These are phyloP conservation scores for Portevinia maculata DNA, from an alignment of 2,888 invertebrate species.

Conservation along the genomic window DNA sequence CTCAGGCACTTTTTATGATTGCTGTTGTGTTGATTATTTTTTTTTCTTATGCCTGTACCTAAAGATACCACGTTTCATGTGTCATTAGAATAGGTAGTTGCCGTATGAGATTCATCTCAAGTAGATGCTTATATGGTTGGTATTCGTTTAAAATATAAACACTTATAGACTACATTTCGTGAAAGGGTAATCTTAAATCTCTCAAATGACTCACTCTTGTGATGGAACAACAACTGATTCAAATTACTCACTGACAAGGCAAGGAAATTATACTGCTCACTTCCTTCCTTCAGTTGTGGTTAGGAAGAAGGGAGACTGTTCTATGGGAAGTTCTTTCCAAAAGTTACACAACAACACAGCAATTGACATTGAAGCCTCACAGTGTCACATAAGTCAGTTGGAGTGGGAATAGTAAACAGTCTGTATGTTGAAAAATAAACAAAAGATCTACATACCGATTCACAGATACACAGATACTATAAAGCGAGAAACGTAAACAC, in stretches of 20 bases:
- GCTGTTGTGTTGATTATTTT: conserved; percentile 32
- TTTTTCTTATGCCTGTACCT: not conserved
- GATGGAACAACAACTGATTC: conserved; percentile 12
- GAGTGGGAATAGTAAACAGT: conserved; percentile 7
- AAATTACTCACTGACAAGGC: conserved; percentile 26
- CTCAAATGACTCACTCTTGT: conserved; percentile 38
- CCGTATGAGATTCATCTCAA: conserved; percentile 20
- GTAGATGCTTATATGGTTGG: conserved; percentile 32
- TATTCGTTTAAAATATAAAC: conserved; percentile 13
- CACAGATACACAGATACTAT: not conserved
- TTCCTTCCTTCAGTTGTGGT: conserved; percentile 9
- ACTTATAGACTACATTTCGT: not conserved
- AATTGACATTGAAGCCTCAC: conserved; percentile 42
- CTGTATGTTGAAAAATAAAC: conserved; percentile 21
- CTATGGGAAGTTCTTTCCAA: conserved; percentile 40
- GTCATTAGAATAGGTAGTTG: conserved; percentile 31
- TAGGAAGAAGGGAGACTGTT: not conserved
- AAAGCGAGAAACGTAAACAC: conserved; percentile 34
- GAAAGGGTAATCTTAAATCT: conserved; percentile 22
- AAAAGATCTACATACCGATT: not conserved
- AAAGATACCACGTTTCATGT: conserved; percentile 20
- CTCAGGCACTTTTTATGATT: conserved; percentile 45
- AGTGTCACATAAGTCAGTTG: conserved; percentile 1
- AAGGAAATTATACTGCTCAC: conserved; percentile 13
- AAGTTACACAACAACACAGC: conserved; percentile 54